Percentiles rank a stretch among this genome's conserved stretches.
Conservation (phyloP, 2,113 vertebrate genomes). For the Proteles cristata region DNA sequence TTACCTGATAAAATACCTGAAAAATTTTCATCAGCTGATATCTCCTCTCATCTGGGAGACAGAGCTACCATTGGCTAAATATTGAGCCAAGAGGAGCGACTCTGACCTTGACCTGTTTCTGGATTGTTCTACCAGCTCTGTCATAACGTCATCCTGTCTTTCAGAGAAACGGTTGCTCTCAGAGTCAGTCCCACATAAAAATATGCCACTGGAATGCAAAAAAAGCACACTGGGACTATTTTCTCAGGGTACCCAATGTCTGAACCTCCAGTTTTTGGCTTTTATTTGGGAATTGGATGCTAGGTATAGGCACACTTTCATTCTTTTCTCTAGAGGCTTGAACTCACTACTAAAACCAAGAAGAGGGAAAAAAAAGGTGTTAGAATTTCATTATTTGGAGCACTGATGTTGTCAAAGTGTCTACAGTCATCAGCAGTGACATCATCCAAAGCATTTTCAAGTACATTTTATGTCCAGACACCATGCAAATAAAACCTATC, state of each 20-base stretch:
- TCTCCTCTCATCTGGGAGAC: not conserved
- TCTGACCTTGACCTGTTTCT: conserved; percentile 31
- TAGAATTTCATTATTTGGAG: not conserved
- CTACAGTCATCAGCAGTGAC: not conserved
- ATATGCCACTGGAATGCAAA: not conserved
- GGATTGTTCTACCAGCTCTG: not conserved
- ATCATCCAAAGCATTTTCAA: not conserved
- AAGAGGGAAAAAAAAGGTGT: not conserved
- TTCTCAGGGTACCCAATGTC: not conserved
- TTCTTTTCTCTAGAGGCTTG: not conserved
- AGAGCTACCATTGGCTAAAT: not conserved
- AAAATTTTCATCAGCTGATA: not conserved
- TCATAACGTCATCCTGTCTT: not conserved
- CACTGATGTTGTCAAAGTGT: not conserved
- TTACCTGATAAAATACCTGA: not conserved
- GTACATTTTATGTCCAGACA: not conserved
- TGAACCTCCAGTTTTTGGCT: not conserved
- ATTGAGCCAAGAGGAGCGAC: not conserved
- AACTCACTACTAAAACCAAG: not conserved
- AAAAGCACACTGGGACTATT: not conserved
- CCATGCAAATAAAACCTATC: not conserved
- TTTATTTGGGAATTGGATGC: not conserved
- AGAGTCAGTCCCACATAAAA: not conserved
- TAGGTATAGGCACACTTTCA: not conserved
- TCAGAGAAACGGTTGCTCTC: not conserved